These are phyloP conservation scores for Eurois occulta DNA, from an alignment of 2,888 invertebrate genomes.

Conservation along the genomic window DNA sequence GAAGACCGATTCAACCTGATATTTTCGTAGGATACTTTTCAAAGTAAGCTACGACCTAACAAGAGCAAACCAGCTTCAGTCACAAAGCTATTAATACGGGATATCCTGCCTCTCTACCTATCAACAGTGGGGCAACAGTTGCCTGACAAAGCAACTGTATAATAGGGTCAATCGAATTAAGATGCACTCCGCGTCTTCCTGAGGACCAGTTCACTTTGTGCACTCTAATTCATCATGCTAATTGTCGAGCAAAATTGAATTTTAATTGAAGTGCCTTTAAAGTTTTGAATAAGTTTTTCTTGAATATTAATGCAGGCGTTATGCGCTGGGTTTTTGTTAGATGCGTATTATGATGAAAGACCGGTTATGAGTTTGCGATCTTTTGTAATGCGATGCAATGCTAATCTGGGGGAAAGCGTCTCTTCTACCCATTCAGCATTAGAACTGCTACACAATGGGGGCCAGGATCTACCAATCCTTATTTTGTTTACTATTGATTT, in stretches of 20 bases:
- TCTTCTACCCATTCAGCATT: neutral
- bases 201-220: constrained; percentile 45
- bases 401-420: neutral
- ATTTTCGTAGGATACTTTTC: neutral
- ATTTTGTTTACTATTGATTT: neutral
- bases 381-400: neutral
- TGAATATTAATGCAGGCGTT: constrained; percentile 16
- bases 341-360: neutral
- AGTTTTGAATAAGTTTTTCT: constrained; percentile 37
- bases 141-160: constrained; percentile 22
- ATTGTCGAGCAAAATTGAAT: constrained; percentile 53
- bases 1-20: neutral
- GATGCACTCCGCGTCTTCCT: constrained; percentile 63
- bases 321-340: constrained; percentile 5
- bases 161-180: constrained; percentile 63
- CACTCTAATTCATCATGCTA: constrained; percentile 51
- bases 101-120: constrained; percentile 14
- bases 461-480: neutral
- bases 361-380: neutral
- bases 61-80: neutral
- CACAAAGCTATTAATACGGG: neutral
- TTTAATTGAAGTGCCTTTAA: constrained; percentile 49
- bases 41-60: neutral
- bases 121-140: constrained; percentile 24
- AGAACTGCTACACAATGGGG: neutral